Evolutionary conservation across 2,797 vertebrate genomes (phyloP).

Genomic region (Xenopus petersii): DNA sequence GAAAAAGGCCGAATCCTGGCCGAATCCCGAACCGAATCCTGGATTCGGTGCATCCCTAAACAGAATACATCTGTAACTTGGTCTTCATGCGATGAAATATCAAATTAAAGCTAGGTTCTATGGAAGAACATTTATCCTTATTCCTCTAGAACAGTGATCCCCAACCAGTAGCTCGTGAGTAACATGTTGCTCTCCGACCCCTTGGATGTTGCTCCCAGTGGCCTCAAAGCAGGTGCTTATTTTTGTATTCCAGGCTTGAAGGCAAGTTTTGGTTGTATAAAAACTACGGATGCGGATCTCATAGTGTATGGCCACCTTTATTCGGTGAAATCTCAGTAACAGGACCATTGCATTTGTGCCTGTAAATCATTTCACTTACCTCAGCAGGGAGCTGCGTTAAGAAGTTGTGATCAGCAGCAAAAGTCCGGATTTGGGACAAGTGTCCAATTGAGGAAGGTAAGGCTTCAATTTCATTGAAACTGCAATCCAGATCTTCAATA

Average conservation of each 20-base stretch:
- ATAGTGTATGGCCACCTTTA: no score
- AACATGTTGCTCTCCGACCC: not conserved
- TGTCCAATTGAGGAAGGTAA: conserved; percentile 86
- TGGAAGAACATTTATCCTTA: not conserved
- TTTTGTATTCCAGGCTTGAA: no score
- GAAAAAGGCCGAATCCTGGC: no score
- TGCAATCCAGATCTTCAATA: conserved; percentile 93
- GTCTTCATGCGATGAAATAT: not conserved
- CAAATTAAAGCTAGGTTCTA: not conserved
- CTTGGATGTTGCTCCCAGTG: no score
- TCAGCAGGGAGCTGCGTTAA: conserved; percentile 86
- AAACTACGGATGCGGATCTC: no score
- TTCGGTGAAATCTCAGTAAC: no score
- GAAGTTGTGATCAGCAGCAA: conserved; percentile 96
- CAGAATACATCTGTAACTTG: conserved; percentile 1
- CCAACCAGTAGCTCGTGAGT: not conserved
- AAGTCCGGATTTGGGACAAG: conserved; percentile 84
- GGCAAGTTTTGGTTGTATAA: no score
- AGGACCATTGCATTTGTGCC: no score
- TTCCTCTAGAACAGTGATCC: not conserved
- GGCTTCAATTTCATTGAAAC: conserved; percentile 94
- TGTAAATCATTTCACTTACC: conserved; percentile 59
- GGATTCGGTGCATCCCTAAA: no score
- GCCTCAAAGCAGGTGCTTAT: no score
- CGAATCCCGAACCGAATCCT: no score